phyloP scores from a whole-genome alignment of 1,140 invertebrate genomes.

The Hycleus phaleratus region DNA sequence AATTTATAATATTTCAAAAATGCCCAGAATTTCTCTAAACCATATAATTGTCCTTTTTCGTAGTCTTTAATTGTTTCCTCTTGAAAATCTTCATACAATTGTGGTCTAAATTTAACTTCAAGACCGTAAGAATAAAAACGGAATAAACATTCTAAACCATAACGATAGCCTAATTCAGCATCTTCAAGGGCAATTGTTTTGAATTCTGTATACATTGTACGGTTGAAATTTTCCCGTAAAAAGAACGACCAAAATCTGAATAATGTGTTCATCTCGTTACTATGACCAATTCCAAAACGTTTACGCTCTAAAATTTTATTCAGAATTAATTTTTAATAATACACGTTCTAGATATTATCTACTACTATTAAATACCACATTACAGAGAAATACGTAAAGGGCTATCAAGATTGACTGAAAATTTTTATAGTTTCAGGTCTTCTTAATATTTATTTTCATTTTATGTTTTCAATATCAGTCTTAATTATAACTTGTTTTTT shows the following conservation, averaged over 20 bases:
- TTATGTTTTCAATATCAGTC: too few relatives aligned
- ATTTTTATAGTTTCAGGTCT: too few relatives aligned
- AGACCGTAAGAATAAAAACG: conserved; percentile 98
- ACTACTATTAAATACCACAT: not conserved
- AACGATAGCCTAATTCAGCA: conserved; percentile 82
- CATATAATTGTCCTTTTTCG: conserved; percentile 91
- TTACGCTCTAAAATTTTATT: conserved; percentile 65
- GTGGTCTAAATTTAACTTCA: conserved; percentile 87
- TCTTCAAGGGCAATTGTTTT: conserved; percentile 85
- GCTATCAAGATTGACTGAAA: too few relatives aligned
- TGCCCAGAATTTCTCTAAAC: conserved; percentile 98
- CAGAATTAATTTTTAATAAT: conserved; percentile 16
- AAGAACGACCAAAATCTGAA: conserved; percentile 99
- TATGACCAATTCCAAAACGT: conserved; percentile 84
- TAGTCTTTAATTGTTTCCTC: conserved; percentile 87
- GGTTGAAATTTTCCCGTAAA: conserved; percentile 95
- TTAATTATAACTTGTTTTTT: too few relatives aligned
- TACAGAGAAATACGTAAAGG: not conserved
- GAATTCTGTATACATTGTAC: conserved; percentile 98
- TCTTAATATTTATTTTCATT: too few relatives aligned
- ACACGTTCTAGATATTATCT: not conserved
- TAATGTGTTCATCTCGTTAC: conserved; percentile 94
- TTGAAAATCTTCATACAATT: conserved; percentile 94
- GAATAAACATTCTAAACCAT: conserved; percentile 92
- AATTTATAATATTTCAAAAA: conserved; percentile 93